Conservation (phyloP, 2,888 invertebrate species). For the Lepeophtheirus nordmannii region DNA sequence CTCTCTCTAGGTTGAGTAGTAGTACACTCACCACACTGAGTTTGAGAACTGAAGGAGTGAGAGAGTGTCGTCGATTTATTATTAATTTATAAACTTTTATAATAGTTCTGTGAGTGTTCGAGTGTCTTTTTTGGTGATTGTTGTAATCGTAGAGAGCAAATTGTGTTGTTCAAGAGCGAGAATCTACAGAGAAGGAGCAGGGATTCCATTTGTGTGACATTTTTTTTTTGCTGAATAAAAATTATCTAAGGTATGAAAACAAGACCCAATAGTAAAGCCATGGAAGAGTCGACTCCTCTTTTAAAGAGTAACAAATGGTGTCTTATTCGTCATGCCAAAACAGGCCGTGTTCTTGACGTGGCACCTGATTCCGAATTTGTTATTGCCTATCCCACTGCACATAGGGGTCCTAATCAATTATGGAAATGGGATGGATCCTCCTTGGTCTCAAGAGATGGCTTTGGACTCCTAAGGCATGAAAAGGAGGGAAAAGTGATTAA, state of each 20-base stretch:
- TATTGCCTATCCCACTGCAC: neutral
- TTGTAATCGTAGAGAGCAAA: no score
- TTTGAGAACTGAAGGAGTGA: no score
- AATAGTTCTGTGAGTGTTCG: no score
- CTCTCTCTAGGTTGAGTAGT: no score
- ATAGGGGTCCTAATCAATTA: neutral
- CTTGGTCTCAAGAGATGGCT: neutral
- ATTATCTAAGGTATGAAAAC: neutral
- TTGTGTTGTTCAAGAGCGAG: no score
- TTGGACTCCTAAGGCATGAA: neutral
- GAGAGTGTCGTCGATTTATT: no score
- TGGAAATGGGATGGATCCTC: conserved; percentile 3
- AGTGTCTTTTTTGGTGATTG: no score
- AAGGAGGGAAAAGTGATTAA: neutral
- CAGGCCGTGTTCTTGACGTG: conserved; percentile 4
- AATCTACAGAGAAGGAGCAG: no score
- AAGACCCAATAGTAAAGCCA: neutral
- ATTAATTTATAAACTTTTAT: no score
- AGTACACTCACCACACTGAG: no score
- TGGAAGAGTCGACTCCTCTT: neutral
- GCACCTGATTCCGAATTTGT: conserved; percentile 5
- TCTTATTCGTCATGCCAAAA: neutral
- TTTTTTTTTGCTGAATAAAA: no score
- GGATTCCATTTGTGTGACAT: no score
- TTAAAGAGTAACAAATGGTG: neutral